Percentiles rank a stretch among this genome's conserved stretches.
Conservation (phyloP, 2,113 vertebrate species). For the Edolisoma coerulescens region DNA sequence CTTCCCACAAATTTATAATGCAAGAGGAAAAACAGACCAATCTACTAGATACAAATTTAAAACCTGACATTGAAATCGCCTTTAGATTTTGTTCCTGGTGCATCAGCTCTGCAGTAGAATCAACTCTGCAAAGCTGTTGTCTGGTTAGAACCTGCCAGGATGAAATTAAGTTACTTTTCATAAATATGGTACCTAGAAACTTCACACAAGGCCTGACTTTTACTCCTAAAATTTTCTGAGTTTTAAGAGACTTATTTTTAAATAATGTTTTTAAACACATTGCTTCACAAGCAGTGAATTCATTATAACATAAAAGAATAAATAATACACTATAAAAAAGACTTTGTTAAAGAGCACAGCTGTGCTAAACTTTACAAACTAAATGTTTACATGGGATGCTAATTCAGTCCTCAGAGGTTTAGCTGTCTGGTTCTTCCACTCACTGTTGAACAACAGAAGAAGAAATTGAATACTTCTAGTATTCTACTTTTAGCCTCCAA, state of each 20-base stretch:
- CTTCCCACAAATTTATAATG: neutral
- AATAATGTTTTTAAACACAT: neutral
- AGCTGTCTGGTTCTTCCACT: neutral
- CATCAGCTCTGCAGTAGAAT: neutral
- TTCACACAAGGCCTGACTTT: neutral
- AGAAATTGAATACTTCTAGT: neutral
- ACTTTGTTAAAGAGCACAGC: neutral
- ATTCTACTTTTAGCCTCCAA: neutral
- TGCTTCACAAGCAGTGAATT: neutral
- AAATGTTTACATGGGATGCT: neutral
- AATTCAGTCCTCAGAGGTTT: neutral
- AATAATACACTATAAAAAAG: neutral
- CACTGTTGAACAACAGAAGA: neutral
- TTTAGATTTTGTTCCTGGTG: neutral
- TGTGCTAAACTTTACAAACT: neutral
- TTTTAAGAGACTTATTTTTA: neutral
- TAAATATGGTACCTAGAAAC: neutral
- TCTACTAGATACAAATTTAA: neutral
- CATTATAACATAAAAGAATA: neutral
- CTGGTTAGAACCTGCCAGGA: neutral
- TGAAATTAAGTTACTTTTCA: neutral
- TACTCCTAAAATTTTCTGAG: neutral
- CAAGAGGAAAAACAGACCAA: neutral
- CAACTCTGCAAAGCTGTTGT: neutral
- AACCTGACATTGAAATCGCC: neutral